These are phyloP conservation scores for Onthophagus sagittarius DNA, from an alignment of 2,888 invertebrate genomes.

Conservation along the genomic window DNA sequence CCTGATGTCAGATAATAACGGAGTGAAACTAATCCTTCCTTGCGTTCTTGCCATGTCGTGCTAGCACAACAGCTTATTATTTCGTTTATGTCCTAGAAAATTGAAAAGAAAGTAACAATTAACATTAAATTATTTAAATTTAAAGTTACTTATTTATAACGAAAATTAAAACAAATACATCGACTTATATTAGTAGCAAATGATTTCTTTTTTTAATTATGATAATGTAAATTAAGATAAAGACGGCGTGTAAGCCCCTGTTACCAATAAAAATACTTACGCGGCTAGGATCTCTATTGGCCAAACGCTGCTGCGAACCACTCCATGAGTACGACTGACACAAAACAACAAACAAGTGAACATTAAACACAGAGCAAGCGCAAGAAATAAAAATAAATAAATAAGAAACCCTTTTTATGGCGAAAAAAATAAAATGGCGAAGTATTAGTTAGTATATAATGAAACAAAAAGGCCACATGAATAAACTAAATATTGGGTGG, in stretches of 20 bases:
- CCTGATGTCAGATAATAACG: conserved; percentile 72
- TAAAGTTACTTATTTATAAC: not conserved
- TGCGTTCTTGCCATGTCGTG: conserved; percentile 91
- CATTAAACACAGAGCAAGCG: conserved; percentile 28
- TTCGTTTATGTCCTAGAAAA: conserved; percentile 69
- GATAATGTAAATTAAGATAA: conserved; percentile 10
- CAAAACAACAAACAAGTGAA: conserved; percentile 34
- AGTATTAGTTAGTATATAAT: not conserved
- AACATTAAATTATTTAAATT: not conserved
- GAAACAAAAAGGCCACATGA: not conserved
- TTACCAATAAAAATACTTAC: conserved; percentile 40
- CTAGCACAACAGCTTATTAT: conserved; percentile 85
- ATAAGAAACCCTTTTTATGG: not conserved
- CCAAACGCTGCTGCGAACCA: conserved; percentile 73
- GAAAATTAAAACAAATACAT: conserved; percentile 2
- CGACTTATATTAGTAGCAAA: not conserved
- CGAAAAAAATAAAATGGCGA: not conserved
- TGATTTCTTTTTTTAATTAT: not conserved
- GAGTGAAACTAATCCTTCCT: conserved; percentile 79
- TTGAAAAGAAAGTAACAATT: not conserved
- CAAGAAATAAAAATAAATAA: not conserved
- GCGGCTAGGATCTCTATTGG: conserved; percentile 57
- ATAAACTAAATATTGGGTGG: too few relatives aligned
- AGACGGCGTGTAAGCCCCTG: conserved; percentile 19
- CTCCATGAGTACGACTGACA: conserved; percentile 77